Evolutionary conservation across 2,888 invertebrate species (phyloP), one percentile per base, ranked within the genome.

Genomic region (Eulithis prunata): DNA sequence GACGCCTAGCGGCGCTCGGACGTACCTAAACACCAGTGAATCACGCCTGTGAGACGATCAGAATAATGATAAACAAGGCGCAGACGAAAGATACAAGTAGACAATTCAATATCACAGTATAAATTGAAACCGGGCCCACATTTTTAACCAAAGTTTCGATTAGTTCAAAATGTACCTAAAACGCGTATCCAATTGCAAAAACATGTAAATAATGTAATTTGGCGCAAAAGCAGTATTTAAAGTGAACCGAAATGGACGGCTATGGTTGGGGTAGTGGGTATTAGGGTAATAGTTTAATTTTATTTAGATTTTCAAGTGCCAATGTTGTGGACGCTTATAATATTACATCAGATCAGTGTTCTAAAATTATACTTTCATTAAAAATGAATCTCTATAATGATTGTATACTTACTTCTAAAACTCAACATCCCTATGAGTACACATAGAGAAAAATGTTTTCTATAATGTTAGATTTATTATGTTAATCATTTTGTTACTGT

Each of bases 381-480:
- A 54, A 53, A 51, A 53, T 58, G 66, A 72, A 72, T 70, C 71
- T 70, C 71, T 65, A 13, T 52, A 56, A 28, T 57, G 49, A 61
- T 41, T 57, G 45, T 62, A 57, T 64, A 54, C 49, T 13, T 64
- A 54, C 49, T 13, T 64, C 21, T 6, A 14, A 49, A 49, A 49
- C 21, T 14, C 21, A 21, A 21, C 21, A 49, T 14, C 47, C 14
- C 14, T 47, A 14, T 4, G 10, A 14, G 10, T 46, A 4, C 13
- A 46, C 46, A 46, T 14, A 32, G 32, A 6, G 8, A 41, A 41
- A n/a, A 5, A 6, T 41, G 1, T 10, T 41, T 41, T 10, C 8
- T 41, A 5, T 8, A 1, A 11, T 41, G 41, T 41, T 41, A 41
- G 10, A 11, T 41, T 41, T 11, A 41, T 41, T 8, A 6, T 41